Percentiles rank a stretch among this genome's conserved stretches.
Conservation (phyloP, 2,113 vertebrate species). For the Oostethus manadensis region DNA sequence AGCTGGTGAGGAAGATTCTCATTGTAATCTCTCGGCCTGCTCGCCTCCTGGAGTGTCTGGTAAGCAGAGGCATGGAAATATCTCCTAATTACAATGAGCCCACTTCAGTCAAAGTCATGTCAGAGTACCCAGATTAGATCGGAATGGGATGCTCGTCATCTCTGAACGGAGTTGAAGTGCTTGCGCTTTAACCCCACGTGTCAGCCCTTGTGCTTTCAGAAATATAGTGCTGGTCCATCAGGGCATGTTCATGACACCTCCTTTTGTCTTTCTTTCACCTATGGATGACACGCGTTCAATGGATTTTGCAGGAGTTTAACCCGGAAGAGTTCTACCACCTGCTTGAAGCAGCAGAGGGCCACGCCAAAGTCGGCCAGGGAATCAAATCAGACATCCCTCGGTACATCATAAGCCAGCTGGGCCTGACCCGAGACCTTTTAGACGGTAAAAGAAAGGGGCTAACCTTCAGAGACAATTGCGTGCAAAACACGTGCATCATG, state of each 20-base stretch:
- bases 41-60: slow-evolving; percentile 91
- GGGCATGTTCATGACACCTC: background rate
- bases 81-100: slow-evolving; percentile 17
- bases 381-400: slow-evolving; percentile 92
- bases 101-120: no score
- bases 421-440: slow-evolving; percentile 83
- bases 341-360: slow-evolving; percentile 92
- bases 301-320: slow-evolving; percentile 83
- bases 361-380: slow-evolving; percentile 88
- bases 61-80: slow-evolving; percentile 56
- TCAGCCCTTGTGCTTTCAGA: background rate
- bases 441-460: slow-evolving; percentile 73
- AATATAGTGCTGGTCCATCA: background rate
- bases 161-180: background rate
- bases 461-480: background rate
- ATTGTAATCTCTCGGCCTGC: slow-evolving; percentile 93
- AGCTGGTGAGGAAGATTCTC: slow-evolving; percentile 88
- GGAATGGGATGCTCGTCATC: slow-evolving; percentile 1
- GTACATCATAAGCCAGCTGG: slow-evolving; percentile 94
- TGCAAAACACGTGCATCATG: background rate
- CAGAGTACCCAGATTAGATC: slow-evolving; percentile 1
- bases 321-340: slow-evolving; percentile 96
- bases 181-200: background rate
- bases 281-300: background rate
- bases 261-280: background rate